A percentile compares a stretch with the other conserved stretches of the same genome.
phyloP scores from a whole-genome alignment of 2,797 vertebrate genomes.

The Sternotherus odoratus region DNA sequence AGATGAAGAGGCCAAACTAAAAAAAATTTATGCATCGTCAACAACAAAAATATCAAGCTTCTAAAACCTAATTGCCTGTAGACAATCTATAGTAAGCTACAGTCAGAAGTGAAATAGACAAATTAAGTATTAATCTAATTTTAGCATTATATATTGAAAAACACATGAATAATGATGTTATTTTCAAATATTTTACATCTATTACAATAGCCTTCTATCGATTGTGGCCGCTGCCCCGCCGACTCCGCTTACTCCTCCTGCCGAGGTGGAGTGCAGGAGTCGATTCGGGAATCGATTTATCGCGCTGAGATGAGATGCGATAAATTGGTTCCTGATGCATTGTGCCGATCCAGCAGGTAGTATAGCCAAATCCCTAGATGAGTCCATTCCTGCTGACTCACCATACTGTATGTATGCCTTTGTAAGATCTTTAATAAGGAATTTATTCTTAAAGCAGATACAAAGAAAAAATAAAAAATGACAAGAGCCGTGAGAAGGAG shows the following conservation, averaged over 20 bases:
- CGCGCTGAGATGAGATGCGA: too few species aligned
- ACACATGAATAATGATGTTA: not conserved
- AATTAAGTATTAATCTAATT: not conserved
- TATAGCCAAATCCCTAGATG: too few species aligned
- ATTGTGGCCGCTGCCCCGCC: too few species aligned
- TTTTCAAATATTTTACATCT: not conserved
- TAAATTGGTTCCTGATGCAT: too few species aligned
- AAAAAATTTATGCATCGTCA: not conserved
- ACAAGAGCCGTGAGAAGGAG: not conserved
- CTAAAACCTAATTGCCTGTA: not conserved
- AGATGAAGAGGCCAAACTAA: not conserved
- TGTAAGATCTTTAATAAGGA: not conserved
- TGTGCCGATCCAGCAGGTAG: too few species aligned
- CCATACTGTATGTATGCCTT: not conserved
- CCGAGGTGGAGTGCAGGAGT: too few species aligned
- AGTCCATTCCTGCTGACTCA: not conserved
- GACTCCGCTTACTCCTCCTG: too few species aligned
- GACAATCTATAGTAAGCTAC: not conserved
- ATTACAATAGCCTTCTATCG: not conserved
- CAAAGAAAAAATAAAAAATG: not conserved
- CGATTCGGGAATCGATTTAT: too few species aligned
- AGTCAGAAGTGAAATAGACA: not conserved
- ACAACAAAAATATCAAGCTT: not conserved
- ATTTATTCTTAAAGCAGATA: not conserved
- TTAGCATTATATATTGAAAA: not conserved